Evolutionary conservation across 1,140 invertebrate genomes (phyloP).

Genomic region (Drosophila kohkoa): DNA sequence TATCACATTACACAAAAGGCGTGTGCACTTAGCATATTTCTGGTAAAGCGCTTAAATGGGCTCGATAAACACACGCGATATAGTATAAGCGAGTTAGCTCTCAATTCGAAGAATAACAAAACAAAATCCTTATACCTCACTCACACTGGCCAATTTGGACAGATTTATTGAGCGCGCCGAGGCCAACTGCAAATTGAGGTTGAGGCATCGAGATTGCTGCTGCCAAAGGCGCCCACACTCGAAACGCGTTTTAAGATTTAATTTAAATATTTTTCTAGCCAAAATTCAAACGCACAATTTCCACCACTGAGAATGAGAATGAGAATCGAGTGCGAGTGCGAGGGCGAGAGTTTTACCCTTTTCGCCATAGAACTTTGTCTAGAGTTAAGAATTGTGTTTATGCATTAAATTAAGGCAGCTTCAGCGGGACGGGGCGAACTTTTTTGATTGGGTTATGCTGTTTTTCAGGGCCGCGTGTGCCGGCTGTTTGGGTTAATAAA

Average conservation of each 20-base stretch:
- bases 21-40: not conserved
- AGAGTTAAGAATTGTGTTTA: slow-evolving; percentile 69
- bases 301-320: not conserved
- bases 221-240: slow-evolving; percentile 24
- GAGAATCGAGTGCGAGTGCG: not conserved
- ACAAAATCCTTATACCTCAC: not conserved
- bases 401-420: slow-evolving; percentile 76
- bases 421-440: slow-evolving; percentile 47
- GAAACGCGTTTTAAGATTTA: slow-evolving; percentile 65
- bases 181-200: slow-evolving; percentile 39
- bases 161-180: slow-evolving; percentile 17
- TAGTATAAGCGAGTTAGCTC: not conserved
- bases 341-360: slow-evolving; percentile 25
- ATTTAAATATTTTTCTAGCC: slow-evolving; percentile 62
- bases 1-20: not conserved
- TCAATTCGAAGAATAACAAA: slow-evolving; percentile 9
- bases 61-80: slow-evolving; percentile 2
- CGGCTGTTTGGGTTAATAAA: slow-evolving; percentile 78
- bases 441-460: slow-evolving; percentile 75
- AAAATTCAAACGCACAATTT: slow-evolving; percentile 48
- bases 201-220: slow-evolving; percentile 12
- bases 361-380: slow-evolving; percentile 42
- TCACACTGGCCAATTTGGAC: not conserved
- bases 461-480: slow-evolving; percentile 58
- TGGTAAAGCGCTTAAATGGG: slow-evolving; percentile 1